phyloP scores from a whole-genome alignment of 2,888 invertebrate genomes.

The Stegophylla sp. region DNA sequence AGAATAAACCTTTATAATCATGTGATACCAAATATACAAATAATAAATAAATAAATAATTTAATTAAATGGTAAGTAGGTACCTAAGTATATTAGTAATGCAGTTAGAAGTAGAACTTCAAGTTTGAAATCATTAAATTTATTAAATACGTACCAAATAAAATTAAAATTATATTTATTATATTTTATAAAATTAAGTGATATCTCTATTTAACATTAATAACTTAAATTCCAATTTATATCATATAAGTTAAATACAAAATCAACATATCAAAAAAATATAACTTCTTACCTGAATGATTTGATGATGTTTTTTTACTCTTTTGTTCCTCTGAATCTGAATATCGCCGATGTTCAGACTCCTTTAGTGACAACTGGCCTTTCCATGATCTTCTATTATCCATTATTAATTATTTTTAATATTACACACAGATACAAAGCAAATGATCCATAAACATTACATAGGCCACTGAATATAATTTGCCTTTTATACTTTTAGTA shows the following conservation, averaged over 20 bases:
- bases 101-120: no score
- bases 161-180: no score
- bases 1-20: no score
- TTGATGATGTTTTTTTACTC: slow-evolving; percentile 60
- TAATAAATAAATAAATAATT: no score
- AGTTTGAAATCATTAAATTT: no score
- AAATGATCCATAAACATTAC: neutral
- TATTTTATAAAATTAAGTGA: no score
- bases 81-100: no score
- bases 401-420: slow-evolving; percentile 17
- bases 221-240: no score
- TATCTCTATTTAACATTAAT: no score
- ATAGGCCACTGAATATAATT: neutral
- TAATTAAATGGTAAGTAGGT: no score
- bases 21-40: no score
- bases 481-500: neutral
- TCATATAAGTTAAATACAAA: neutral
- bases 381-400: slow-evolving; percentile 57
- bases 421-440: slow-evolving; percentile 4
- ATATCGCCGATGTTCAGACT: slow-evolving; percentile 62
- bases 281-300: slow-evolving; percentile 59
- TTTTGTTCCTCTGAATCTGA: slow-evolving; percentile 63
- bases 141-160: no score
- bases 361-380: slow-evolving; percentile 61
- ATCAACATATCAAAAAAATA: neutral